Conservation (phyloP, 2,888 invertebrate genomes). For the Bruchidius siliquastri region DNA sequence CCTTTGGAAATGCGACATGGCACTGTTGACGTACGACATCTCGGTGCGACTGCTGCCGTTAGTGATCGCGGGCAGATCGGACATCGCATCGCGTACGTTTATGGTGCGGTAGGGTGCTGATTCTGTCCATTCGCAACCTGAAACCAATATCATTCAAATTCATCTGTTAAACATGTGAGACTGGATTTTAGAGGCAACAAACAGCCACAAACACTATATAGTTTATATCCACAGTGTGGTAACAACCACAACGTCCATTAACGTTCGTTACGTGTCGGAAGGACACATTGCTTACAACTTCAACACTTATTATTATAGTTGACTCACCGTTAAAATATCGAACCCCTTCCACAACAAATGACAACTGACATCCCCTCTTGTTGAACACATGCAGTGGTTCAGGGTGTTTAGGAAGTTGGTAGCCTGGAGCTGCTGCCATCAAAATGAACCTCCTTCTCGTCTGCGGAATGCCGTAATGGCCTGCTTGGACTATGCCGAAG, state of each 20-base stretch:
- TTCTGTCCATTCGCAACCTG: slow-evolving; percentile 57
- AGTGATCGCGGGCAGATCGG: slow-evolving; percentile 70
- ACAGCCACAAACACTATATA: too few species aligned
- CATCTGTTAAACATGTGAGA: slow-evolving; percentile 30
- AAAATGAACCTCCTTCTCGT: slow-evolving; percentile 70
- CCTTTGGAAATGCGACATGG: slow-evolving; percentile 72
- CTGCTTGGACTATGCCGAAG: slow-evolving; percentile 82
- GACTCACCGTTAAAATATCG: slow-evolving; percentile 40
- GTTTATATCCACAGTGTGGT: too few species aligned
- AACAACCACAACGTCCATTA: too few species aligned
- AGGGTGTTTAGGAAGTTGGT: slow-evolving; percentile 68
- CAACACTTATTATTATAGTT: too few species aligned
- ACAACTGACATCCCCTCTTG: slow-evolving; percentile 58
- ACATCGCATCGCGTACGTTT: slow-evolving; percentile 76
- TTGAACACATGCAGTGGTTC: slow-evolving; percentile 77
- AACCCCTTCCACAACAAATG: slow-evolving; percentile 57
- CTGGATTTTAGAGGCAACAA: too few species aligned
- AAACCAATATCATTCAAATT: slow-evolving; percentile 9
- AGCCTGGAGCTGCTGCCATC: slow-evolving; percentile 77
- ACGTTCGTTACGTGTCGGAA: too few species aligned
- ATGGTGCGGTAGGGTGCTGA: slow-evolving; percentile 74
- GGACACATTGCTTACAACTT: too few species aligned
- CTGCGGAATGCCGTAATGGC: slow-evolving; percentile 80
- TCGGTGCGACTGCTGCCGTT: slow-evolving; percentile 68
- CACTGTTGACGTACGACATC: slow-evolving; percentile 66